phyloP scores from a whole-genome alignment of 2,797 vertebrate genomes.

The Hemibagrus guttatus region DNA sequence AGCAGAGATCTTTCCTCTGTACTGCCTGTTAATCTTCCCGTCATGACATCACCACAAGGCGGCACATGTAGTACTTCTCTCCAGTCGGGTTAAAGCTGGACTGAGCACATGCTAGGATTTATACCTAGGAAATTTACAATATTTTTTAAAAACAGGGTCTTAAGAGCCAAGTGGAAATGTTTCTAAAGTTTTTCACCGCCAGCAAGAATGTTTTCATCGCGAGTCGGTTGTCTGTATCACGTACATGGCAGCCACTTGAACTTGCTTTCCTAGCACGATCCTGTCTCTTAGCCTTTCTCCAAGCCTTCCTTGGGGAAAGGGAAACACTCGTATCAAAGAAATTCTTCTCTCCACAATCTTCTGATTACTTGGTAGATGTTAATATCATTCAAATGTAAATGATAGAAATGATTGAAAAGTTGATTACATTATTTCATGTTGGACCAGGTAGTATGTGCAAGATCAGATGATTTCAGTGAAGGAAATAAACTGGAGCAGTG shows the following conservation, averaged over 20 bases:
- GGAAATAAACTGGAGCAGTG: not conserved
- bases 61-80: not conserved
- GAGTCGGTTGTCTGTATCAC: constrained; percentile 24
- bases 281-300: constrained; percentile 72
- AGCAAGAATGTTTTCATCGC: not conserved
- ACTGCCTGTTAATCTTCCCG: not conserved
- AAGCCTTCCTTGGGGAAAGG: no score
- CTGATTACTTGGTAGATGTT: not conserved
- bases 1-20: not conserved
- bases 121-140: not conserved
- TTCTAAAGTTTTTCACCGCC: not conserved
- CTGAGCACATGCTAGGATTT: not conserved
- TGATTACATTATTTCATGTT: not conserved
- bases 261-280: constrained; percentile 72
- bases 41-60: not conserved
- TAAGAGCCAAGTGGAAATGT: not conserved
- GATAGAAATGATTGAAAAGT: not conserved
- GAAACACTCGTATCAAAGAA: constrained; percentile 15
- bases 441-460: not conserved
- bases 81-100: not conserved
- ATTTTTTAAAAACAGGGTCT: not conserved
- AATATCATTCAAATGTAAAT: not conserved
- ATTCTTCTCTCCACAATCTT: not conserved
- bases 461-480: not conserved
- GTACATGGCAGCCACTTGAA: constrained; percentile 40